Percentiles rank a stretch among this genome's conserved stretches.
Evolutionary conservation across 1,140 invertebrate genomes (phyloP).

Genomic region (Papilio helenus): DNA sequence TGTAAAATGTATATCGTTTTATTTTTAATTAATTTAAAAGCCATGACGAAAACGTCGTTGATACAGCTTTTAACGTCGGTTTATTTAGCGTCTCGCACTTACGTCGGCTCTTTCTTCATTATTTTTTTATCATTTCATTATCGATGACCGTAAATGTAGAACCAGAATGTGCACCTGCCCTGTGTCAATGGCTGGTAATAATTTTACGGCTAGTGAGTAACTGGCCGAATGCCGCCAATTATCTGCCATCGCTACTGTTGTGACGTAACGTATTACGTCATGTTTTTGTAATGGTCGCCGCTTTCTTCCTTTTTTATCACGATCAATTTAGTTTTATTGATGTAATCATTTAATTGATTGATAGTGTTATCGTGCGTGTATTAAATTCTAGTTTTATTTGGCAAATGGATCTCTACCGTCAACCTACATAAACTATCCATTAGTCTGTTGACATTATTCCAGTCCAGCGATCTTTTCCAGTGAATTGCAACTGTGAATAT

Average conservation of each 20-base stretch:
- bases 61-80: constrained; percentile 21
- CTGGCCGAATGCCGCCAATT: constrained; percentile 54
- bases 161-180: constrained; percentile 61
- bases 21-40: constrained; percentile 1
- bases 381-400: background rate
- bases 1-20: background rate
- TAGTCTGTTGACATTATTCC: no score
- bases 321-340: background rate
- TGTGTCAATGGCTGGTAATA: constrained; percentile 53
- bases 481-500: no score
- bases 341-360: background rate
- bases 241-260: constrained; percentile 55
- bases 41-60: background rate
- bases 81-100: constrained; percentile 32
- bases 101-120: constrained; percentile 18
- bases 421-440: background rate
- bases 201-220: constrained; percentile 62
- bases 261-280: constrained; percentile 50
- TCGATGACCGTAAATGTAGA: constrained; percentile 47
- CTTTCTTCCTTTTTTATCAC: constrained; percentile 8
- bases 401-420: background rate
- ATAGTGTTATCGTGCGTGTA: background rate
- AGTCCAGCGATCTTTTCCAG: no score
- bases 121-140: constrained; percentile 51
- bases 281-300: constrained; percentile 24